Evolutionary conservation across 2,888 invertebrate species (phyloP).

Genomic region (Branchipolynoe longqiensis): DNA sequence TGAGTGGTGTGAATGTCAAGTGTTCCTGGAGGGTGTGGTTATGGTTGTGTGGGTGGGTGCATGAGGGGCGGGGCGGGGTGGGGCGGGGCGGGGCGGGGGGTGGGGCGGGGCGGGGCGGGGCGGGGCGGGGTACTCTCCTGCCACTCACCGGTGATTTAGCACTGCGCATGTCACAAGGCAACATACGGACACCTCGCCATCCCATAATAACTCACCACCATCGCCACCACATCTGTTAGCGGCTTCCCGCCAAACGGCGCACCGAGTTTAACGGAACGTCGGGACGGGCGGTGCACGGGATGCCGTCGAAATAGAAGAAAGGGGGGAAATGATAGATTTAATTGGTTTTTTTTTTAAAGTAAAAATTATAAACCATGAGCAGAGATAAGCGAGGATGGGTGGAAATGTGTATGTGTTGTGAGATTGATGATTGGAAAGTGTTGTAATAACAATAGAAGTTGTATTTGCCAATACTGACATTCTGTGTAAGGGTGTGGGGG

Average conservation of each 20-base stretch:
- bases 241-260: conserved; percentile 37
- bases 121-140: neutral
- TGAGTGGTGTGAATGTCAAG: too few relatives aligned
- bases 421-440: too few relatives aligned
- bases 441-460: too few relatives aligned
- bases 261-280: conserved; percentile 24
- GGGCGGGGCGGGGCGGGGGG: neutral
- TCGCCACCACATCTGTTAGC: conserved; percentile 25
- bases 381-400: too few relatives aligned
- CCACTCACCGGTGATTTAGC: neutral
- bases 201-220: neutral
- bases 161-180: neutral
- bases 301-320: neutral
- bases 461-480: too few relatives aligned
- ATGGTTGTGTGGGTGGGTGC: too few relatives aligned
- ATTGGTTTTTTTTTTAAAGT: too few relatives aligned
- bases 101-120: neutral
- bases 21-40: too few relatives aligned
- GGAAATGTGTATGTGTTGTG: too few relatives aligned
- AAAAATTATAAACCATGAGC: too few relatives aligned
- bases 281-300: neutral
- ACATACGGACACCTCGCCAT: neutral
- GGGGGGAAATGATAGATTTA: too few relatives aligned
- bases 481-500: too few relatives aligned
- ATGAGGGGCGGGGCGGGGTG: neutral